A percentile compares a stretch with the other conserved stretches of the same genome.
These are phyloP conservation scores for Brachypodius melanocephalos DNA, from an alignment of 2,113 vertebrate species.

Conservation along the genomic window DNA sequence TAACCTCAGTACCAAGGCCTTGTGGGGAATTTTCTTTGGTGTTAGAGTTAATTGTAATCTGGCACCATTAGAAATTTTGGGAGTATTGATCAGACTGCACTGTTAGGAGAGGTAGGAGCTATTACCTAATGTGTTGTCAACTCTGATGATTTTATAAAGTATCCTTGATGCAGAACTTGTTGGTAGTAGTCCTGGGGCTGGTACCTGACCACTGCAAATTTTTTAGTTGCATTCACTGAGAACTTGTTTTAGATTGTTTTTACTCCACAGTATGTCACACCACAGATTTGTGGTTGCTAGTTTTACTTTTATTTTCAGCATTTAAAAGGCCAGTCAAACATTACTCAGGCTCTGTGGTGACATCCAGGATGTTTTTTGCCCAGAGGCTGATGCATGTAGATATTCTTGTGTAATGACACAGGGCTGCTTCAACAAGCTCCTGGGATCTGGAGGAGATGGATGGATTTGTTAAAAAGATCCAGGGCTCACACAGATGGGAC, in stretches of 20 bases:
- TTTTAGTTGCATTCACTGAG: background rate
- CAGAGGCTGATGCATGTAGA: background rate
- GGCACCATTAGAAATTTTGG: background rate
- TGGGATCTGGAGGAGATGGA: background rate
- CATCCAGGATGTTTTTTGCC: background rate
- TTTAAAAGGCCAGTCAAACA: background rate
- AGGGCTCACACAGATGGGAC: background rate
- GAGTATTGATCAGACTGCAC: constrained; percentile 1
- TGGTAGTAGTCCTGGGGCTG: background rate
- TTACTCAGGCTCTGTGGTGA: background rate
- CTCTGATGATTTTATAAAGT: background rate
- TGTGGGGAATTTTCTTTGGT: background rate
- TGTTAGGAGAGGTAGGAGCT: background rate
- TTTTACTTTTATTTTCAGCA: constrained; percentile 40
- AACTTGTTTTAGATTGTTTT: background rate
- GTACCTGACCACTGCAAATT: background rate
- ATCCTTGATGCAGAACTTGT: background rate
- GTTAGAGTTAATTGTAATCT: background rate
- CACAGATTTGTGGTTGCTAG: background rate
- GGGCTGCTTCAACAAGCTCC: background rate
- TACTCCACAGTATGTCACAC: background rate
- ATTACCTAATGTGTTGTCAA: background rate
- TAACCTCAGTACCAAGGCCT: background rate
- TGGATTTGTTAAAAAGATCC: background rate
- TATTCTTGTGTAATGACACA: background rate